phyloP scores from a whole-genome alignment of 2,888 invertebrate genomes.

The Actias luna region DNA sequence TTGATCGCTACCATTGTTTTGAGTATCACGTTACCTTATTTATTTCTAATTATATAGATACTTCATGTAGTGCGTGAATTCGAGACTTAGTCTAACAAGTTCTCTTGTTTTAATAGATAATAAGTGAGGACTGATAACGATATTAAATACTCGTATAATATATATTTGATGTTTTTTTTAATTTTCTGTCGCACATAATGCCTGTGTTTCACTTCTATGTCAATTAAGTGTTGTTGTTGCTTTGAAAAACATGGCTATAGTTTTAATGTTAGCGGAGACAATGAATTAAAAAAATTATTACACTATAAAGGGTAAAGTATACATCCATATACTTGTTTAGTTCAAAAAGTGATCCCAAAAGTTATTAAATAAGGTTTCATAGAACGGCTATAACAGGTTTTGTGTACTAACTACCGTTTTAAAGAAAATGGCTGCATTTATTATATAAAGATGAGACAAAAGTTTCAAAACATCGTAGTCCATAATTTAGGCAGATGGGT shows the following conservation, averaged over 20 bases:
- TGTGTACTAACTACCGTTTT: too few relatives aligned
- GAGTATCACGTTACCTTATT: constrained; percentile 61
- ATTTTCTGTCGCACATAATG: constrained; percentile 42
- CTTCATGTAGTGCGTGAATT: constrained; percentile 30
- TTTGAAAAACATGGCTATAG: background rate
- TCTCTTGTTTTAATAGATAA: constrained; percentile 48
- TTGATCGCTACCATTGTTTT: constrained; percentile 28
- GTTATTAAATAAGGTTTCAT: too few relatives aligned
- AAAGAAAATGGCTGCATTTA: too few relatives aligned
- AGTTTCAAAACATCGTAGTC: too few relatives aligned
- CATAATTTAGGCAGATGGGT: too few relatives aligned
- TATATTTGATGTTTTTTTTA: constrained; percentile 25
- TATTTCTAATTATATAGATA: constrained; percentile 50
- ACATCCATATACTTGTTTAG: too few relatives aligned
- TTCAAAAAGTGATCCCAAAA: too few relatives aligned
- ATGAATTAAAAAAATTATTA: too few relatives aligned
- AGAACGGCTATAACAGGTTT: too few relatives aligned
- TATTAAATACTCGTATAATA: constrained; percentile 54
- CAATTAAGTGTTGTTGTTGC: constrained; percentile 10
- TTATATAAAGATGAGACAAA: too few relatives aligned
- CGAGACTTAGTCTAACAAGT: constrained; percentile 40
- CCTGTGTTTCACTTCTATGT: constrained; percentile 11
- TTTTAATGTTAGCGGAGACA: background rate
- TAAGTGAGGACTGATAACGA: constrained; percentile 79
- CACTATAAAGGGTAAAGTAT: too few relatives aligned